Base-by-base conservation (phyloP, 2,113 vertebrate genomes). In the Dicerorhinus sumatrensis region DNA sequence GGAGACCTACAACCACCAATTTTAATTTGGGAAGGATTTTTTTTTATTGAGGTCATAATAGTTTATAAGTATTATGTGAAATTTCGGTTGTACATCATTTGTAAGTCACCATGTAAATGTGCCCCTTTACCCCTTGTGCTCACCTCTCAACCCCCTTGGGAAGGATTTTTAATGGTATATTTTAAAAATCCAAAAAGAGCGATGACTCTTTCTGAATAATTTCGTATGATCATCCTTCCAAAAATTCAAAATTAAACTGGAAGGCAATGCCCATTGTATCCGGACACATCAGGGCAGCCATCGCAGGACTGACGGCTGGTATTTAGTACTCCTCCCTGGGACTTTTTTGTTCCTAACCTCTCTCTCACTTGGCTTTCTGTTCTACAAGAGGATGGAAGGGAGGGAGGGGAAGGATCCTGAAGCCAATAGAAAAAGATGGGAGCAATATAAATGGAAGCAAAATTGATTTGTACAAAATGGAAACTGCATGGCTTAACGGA, bases 1-100 rank as follows among this genome's bases (percentile, higher is more conserved):
- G 56, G 27, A 85, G 65, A 70, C 48, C 58, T 51, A 36, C n/a
- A 56, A 56, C 84, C 5, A 58, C 31, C 31, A 75, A 23, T 65
- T 97, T 91, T 89, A 75, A 67, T 84, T 93, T 51, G 79, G 31
- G 60, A 72, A 82, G 8, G 3, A 80, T 48, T 75, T 79, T 93
- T 48, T 48, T 10, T 10, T 10, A 48, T 12, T 48, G 48, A 48
- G 48, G 48, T 48, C 48, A 48, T 48, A 48, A 48, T 48, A 48
- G 10, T 48, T 48, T 48, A 48, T 48, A 48, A 48, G 10, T 42
- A 48, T 48, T 48, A 48, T 11, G 8, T 11, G 8, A 48, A 48
- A 48, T 48, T 48, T 48, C 10, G 11, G 48, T 48, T 48, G 48
- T 48, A 48, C 48, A 48, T 48, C 11, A 48, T 48, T 48, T 48